Percentiles rank a stretch among this genome's conserved stretches.
These are phyloP conservation scores for Cephus runcator DNA, from an alignment of 2,888 invertebrate species.

Conservation along the genomic window DNA sequence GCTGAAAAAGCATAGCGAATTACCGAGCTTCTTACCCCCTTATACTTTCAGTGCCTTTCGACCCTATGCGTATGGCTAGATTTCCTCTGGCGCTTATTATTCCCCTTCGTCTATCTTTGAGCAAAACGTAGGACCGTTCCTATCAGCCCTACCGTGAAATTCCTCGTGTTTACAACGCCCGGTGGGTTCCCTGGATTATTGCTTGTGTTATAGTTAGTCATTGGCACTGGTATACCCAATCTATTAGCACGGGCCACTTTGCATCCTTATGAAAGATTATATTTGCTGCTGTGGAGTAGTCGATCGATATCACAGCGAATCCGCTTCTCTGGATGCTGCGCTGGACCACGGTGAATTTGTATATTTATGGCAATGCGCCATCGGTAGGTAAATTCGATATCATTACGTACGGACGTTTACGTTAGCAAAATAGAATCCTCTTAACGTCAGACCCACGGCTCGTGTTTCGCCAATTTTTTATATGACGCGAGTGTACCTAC, in stretches of 20 bases:
- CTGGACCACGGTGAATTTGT: neutral
- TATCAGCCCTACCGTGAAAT: neutral
- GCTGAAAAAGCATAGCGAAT: neutral
- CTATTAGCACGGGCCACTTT: neutral
- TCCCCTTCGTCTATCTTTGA: neutral
- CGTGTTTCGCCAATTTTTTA: neutral
- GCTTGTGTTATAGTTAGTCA: neutral
- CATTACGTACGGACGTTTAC: neutral
- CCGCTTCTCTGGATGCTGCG: neutral
- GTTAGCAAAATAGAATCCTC: neutral
- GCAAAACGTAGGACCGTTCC: neutral
- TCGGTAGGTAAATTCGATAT: neutral
- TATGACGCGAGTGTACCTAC: neutral
- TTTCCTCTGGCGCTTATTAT: neutral
- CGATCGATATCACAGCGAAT: neutral
- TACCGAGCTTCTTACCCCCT: neutral
- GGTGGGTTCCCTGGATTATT: neutral
- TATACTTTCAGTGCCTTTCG: neutral
- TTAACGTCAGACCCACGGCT: neutral
- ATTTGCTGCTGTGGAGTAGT: neutral
- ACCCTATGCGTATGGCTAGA: neutral
- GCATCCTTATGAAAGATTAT: neutral
- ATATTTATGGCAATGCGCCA: neutral
- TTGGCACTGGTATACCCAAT: neutral
- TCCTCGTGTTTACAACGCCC: neutral